phyloP scores from a whole-genome alignment of 2,797 vertebrate genomes.

The Ptychobarbus kaznakovi region DNA sequence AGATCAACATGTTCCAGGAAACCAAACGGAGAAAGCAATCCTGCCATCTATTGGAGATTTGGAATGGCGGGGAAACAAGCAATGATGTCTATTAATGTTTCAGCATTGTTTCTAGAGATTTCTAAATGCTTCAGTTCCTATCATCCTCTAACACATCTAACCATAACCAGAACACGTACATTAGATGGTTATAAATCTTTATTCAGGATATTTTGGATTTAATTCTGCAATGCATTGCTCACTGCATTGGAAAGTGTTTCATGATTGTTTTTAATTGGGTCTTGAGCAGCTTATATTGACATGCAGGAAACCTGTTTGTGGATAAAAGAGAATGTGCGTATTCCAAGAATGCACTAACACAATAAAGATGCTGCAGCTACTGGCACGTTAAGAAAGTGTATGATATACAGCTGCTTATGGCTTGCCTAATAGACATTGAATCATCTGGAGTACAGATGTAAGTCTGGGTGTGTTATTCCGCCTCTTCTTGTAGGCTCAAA shows the following conservation, averaged over 20 bases:
- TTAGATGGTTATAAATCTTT: conserved; percentile 1
- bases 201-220: background rate
- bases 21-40: conserved; percentile 36
- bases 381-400: conserved; percentile 38
- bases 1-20: conserved; percentile 5
- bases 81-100: background rate
- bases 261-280: background rate
- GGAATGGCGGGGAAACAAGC: no score
- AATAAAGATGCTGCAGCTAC: conserved; percentile 36
- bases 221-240: background rate
- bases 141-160: background rate
- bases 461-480: conserved; percentile 26
- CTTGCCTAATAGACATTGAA: conserved; percentile 12
- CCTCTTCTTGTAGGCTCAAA: background rate
- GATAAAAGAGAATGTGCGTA: conserved; percentile 25
- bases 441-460: conserved; percentile 50
- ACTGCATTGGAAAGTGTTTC: background rate
- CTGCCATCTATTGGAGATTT: conserved; percentile 55
- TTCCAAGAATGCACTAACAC: conserved; percentile 20
- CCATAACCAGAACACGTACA: background rate
- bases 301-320: conserved; percentile 4
- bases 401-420: conserved; percentile 17
- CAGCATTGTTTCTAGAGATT: background rate
- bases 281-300: background rate
- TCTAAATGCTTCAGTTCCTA: background rate